phyloP scores from a whole-genome alignment of 2,888 invertebrate genomes.

The Lymantria monacha region DNA sequence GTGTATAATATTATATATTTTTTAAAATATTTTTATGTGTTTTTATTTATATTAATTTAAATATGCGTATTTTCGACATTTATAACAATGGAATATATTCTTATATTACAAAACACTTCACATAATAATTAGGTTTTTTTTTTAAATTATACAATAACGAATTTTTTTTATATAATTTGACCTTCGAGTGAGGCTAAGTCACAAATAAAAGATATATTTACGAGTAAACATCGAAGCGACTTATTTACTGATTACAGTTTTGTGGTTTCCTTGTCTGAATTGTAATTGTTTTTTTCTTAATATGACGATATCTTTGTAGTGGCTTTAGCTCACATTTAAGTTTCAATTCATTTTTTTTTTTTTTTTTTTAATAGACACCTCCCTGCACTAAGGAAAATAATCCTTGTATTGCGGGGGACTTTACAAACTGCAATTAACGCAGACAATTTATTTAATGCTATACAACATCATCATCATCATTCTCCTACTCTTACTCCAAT shows the following conservation, averaged over 20 bases:
- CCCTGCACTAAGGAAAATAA: no score
- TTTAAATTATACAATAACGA: constrained; percentile 2
- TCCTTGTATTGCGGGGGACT: no score
- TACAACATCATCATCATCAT: no score
- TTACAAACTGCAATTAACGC: no score
- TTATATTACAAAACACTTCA: neutral
- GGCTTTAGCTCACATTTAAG: no score
- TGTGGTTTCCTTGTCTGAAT: neutral
- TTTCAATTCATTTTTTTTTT: no score
- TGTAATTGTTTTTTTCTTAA: neutral
- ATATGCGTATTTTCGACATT: neutral
- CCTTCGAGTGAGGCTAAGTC: constrained; percentile 25
- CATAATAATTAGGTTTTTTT: neutral
- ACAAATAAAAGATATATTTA: neutral
- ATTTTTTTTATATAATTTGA: constrained; percentile 9
- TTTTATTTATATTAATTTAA: neutral
- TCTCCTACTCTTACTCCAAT: no score
- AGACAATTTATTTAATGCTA: no score
- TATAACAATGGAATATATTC: neutral
- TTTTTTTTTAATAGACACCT: no score
- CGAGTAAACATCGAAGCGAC: no score
- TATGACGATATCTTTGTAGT: no score
- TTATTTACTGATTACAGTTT: neutral
- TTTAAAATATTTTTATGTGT: neutral
- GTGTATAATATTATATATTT: neutral